A percentile compares a stretch with the other conserved stretches of the same genome.
Evolutionary conservation across 1,140 invertebrate genomes (phyloP).

Genomic region (Diprion similis): DNA sequence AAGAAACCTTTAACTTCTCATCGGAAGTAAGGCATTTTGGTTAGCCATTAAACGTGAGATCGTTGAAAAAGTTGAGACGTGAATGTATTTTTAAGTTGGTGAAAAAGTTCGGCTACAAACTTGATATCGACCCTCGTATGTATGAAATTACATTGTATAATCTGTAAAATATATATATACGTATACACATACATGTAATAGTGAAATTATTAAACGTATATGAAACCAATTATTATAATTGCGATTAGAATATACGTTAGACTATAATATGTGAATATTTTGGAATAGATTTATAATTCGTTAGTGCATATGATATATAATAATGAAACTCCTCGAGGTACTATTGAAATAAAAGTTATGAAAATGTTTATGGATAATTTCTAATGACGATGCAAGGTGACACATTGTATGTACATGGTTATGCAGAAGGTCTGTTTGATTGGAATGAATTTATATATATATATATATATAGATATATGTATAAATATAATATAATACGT

Average conservation of each 20-base stretch:
- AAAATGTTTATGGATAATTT: slow-evolving; percentile 18
- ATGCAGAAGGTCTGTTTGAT: slow-evolving; percentile 29
- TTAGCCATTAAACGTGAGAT: not conserved
- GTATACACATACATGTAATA: no score
- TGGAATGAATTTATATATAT: slow-evolving; percentile 33
- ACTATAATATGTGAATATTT: slow-evolving; percentile 53
- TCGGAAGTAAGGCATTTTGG: not conserved
- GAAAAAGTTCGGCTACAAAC: slow-evolving; percentile 1
- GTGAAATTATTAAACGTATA: no score
- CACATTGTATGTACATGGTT: slow-evolving; percentile 8
- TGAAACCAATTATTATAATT: not conserved
- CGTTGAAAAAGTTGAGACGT: no score
- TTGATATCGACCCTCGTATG: slow-evolving; percentile 38
- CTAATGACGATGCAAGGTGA: slow-evolving; percentile 1
- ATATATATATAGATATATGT: slow-evolving; percentile 1
- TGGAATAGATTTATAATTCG: slow-evolving; percentile 58
- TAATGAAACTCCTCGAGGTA: slow-evolving; percentile 8
- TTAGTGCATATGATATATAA: slow-evolving; percentile 31
- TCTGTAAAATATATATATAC: slow-evolving; percentile 14
- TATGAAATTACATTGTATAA: slow-evolving; percentile 20
- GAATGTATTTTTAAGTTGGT: no score
- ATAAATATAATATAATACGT: not conserved
- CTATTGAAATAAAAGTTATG: slow-evolving; percentile 8
- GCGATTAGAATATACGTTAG: slow-evolving; percentile 54
- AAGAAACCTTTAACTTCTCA: not conserved